Conservation (phyloP, 92 coral and sea anemone species). For the Metridium senile region DNA sequence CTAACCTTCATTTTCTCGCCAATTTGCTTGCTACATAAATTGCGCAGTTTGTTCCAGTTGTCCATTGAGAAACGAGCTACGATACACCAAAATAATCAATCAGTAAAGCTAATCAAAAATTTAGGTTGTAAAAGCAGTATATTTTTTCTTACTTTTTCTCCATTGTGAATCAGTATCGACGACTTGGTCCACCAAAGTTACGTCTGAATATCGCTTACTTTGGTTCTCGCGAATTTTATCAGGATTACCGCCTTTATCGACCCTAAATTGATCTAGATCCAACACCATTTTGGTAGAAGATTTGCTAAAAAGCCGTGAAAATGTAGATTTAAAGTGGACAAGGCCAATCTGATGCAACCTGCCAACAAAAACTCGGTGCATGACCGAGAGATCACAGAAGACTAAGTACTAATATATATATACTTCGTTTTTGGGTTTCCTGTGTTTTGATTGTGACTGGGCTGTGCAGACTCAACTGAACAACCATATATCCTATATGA, state of each 20-base stretch:
- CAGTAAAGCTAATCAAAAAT: no score
- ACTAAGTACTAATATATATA: conserved; percentile 10
- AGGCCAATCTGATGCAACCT: conserved; percentile 95
- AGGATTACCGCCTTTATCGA: conserved; percentile 95
- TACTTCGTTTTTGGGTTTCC: neutral
- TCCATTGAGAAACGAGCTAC: conserved; percentile 88
- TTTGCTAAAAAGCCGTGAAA: conserved; percentile 58
- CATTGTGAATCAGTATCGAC: conserved; percentile 93
- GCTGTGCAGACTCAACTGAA: neutral
- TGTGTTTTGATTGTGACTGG: neutral
- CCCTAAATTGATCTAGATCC: conserved; percentile 90
- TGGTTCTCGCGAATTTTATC: conserved; percentile 99
- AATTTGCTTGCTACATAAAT: conserved; percentile 96
- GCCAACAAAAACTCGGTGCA: conserved; percentile 32
- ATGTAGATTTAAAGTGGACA: conserved; percentile 31
- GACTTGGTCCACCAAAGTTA: conserved; percentile 88
- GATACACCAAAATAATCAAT: conserved; percentile 1
- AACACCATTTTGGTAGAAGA: conserved; percentile 87
- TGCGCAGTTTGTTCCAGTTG: conserved; percentile 97
- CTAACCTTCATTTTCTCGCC: conserved; percentile 99
- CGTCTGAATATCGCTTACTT: conserved; percentile 97
- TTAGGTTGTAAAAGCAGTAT: no score
- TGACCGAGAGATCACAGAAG: conserved; percentile 10
- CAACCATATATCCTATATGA: neutral
- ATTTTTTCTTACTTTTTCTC: conserved; percentile 80